phyloP scores from a whole-genome alignment of 2,797 vertebrate species.

The Prionace glauca region DNA sequence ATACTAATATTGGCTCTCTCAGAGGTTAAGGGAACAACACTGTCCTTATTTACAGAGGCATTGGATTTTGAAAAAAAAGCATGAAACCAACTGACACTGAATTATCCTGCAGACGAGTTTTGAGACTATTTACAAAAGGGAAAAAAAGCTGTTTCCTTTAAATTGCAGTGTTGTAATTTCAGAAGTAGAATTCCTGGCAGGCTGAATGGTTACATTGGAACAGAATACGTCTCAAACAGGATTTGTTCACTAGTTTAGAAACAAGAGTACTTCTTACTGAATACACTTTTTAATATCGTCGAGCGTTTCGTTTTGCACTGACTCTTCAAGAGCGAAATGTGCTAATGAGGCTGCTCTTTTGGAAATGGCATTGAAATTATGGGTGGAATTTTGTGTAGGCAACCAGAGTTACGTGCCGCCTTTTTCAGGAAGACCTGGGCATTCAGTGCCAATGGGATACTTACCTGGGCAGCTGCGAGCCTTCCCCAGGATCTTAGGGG shows the following conservation, averaged over 20 bases:
- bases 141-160: background rate
- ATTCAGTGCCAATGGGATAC: background rate
- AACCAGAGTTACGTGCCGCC: background rate
- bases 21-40: background rate
- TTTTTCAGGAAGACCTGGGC: background rate
- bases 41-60: background rate
- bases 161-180: background rate
- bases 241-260: background rate
- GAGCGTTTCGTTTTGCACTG: background rate
- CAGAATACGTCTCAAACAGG: background rate
- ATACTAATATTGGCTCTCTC: background rate
- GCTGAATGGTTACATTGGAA: background rate
- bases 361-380: background rate
- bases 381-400: background rate
- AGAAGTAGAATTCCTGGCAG: background rate
- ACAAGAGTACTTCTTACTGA: background rate
- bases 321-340: background rate
- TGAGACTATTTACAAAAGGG: background rate
- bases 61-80: background rate
- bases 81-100: background rate
- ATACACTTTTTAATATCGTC: background rate
- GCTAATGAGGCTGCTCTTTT: background rate
- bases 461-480: background rate
- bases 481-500: too few relatives aligned
- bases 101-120: background rate